phyloP scores from a whole-genome alignment of 2,888 invertebrate genomes.

The Amphiduros pacificus region DNA sequence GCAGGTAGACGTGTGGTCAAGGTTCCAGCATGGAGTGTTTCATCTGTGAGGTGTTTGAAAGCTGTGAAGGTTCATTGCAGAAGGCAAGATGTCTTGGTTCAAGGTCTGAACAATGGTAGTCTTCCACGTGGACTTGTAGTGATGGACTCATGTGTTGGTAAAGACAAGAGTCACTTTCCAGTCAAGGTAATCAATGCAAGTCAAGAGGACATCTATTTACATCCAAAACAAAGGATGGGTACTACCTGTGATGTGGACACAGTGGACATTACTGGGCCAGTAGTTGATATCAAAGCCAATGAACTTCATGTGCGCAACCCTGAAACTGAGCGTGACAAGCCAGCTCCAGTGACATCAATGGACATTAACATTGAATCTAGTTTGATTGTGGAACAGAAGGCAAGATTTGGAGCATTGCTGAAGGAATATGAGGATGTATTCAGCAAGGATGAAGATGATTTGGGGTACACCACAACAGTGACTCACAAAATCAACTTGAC shows the following conservation, averaged over 20 bases:
- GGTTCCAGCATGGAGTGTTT: not conserved
- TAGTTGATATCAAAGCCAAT: not conserved
- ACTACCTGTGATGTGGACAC: not conserved
- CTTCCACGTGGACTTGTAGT: not conserved
- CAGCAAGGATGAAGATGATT: not conserved
- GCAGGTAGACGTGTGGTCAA: not conserved
- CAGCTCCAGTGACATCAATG: not conserved
- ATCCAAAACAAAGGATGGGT: not conserved
- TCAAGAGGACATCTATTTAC: not conserved
- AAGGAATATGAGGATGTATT: constrained; percentile 1
- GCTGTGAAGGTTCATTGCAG: too few relatives aligned
- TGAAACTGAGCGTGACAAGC: not conserved
- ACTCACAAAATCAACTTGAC: not conserved
- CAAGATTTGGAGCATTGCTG: not conserved
- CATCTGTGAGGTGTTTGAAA: not conserved
- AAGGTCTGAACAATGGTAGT: too few relatives aligned
- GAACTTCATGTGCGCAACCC: not conserved
- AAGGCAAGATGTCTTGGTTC: too few relatives aligned
- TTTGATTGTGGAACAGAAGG: not conserved
- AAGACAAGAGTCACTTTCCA: not conserved
- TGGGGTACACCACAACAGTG: not conserved
- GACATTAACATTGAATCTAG: not conserved
- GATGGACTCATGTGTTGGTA: not conserved
- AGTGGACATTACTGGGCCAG: not conserved
- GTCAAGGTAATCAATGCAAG: not conserved